A percentile compares a stretch with the other conserved stretches of the same genome.
phyloP scores from a whole-genome alignment of 2,797 vertebrate genomes.

The Remorina albescens region DNA sequence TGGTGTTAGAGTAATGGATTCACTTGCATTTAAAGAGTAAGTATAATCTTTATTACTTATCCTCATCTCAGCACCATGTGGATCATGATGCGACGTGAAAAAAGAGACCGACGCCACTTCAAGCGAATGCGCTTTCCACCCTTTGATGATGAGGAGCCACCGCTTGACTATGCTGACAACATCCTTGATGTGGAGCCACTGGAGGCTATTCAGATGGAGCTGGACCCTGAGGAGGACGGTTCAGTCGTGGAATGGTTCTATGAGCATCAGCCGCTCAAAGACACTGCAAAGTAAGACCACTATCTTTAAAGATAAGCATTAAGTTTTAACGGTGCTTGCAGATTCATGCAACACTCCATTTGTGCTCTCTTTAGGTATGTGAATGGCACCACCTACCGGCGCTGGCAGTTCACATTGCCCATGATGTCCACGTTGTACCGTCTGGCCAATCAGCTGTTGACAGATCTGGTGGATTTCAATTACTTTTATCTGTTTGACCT shows the following conservation, averaged over 20 bases:
- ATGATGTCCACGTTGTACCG: slow-evolving; percentile 99
- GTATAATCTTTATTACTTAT: not conserved
- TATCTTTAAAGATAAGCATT: not conserved
- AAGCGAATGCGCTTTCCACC: slow-evolving; percentile 99
- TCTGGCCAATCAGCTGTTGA: slow-evolving; percentile 97
- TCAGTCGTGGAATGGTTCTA: slow-evolving; percentile 97
- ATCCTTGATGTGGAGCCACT: slow-evolving; percentile 98
- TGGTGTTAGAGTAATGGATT: too few relatives aligned
- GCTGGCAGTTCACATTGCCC: slow-evolving; percentile 98
- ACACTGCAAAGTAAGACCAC: slow-evolving; percentile 90
- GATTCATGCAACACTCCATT: not conserved
- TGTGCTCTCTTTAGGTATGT: slow-evolving; percentile 86
- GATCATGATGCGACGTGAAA: slow-evolving; percentile 99
- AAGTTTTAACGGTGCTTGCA: accelerated
- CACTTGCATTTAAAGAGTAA: not conserved
- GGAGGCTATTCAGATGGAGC: slow-evolving; percentile 98
- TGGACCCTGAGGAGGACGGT: slow-evolving; percentile 94
- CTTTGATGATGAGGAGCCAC: slow-evolving; percentile 98
- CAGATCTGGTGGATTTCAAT: slow-evolving; percentile 97
- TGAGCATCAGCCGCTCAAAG: slow-evolving; percentile 96
- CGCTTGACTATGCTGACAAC: slow-evolving; percentile 98
- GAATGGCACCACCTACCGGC: slow-evolving; percentile 97
- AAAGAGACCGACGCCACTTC: slow-evolving; percentile 96
- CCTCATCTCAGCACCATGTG: slow-evolving; percentile 91
- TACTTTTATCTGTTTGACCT: slow-evolving; percentile 99